Evolutionary conservation across 2,888 invertebrate genomes (phyloP).

Genomic region (Matsumyia berberina): DNA sequence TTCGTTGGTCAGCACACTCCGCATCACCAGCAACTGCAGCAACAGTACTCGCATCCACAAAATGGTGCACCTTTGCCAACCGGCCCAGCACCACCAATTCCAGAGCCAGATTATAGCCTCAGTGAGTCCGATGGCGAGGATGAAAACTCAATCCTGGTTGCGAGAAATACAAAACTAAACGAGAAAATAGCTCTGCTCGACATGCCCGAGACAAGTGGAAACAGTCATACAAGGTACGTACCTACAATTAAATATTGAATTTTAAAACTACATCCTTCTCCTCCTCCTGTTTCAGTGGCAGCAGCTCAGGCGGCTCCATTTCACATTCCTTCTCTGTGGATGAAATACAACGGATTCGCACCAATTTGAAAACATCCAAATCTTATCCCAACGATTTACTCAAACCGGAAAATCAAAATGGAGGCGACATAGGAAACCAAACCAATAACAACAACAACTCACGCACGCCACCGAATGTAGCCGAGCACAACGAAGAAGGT

Average conservation of each 20-base stretch:
- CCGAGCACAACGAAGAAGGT: conserved; percentile 87
- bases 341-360: conserved; percentile 94
- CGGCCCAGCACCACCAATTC: conserved; percentile 90
- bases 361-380: conserved; percentile 93
- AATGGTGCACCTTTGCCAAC: conserved; percentile 78
- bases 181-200: conserved; percentile 85
- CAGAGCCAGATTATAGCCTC: conserved; percentile 95
- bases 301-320: conserved; percentile 90
- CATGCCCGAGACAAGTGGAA: conserved; percentile 89
- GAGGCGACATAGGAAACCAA: conserved; percentile 76
- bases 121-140: conserved; percentile 93
- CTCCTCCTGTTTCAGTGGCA: conserved; percentile 85
- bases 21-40: conserved; percentile 81
- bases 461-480: conserved; percentile 56
- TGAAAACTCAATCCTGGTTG: conserved; percentile 84
- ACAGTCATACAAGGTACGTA: conserved; percentile 89
- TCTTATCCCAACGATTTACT: conserved; percentile 94
- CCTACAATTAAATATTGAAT: not conserved
- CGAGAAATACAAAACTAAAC: conserved; percentile 85
- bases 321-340: conserved; percentile 95
- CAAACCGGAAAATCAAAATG: conserved; percentile 84
- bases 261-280: not conserved
- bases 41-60: conserved; percentile 77
- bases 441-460: conserved; percentile 59
- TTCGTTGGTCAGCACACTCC: conserved; percentile 78